Evolutionary conservation across 2,888 invertebrate genomes (phyloP).

Genomic region (Colostygia pectinataria): DNA sequence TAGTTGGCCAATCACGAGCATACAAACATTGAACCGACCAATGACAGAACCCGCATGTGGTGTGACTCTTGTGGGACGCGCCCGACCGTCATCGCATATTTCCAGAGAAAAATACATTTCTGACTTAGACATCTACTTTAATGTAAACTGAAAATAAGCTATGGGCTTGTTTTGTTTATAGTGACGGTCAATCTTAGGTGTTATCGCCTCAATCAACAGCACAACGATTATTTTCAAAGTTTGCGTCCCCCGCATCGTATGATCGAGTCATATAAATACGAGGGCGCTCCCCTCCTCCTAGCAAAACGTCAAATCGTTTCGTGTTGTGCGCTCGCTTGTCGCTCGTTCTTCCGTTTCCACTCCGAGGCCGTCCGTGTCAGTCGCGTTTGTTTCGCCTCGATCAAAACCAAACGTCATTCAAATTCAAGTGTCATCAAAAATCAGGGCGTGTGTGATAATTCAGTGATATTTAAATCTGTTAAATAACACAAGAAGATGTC

Average conservation of each 20-base stretch:
- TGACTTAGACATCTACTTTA: conserved; percentile 46
- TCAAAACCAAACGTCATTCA: conserved; percentile 56
- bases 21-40: conserved; percentile 49
- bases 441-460: conserved; percentile 70
- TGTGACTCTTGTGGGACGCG: conserved; percentile 76
- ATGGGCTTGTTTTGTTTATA: conserved; percentile 31
- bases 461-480: conserved; percentile 76
- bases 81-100: conserved; percentile 44
- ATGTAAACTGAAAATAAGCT: conserved; percentile 34
- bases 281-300: conserved; percentile 68
- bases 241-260: conserved; percentile 75
- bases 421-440: conserved; percentile 63
- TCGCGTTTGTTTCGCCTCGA: conserved; percentile 52
- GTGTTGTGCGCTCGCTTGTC: conserved; percentile 53
- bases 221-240: conserved; percentile 62
- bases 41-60: conserved; percentile 68
- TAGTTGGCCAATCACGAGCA: conserved; percentile 56
- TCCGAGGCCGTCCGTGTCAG: conserved; percentile 48
- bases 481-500: conserved; percentile 80
- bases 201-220: conserved; percentile 46
- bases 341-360: conserved; percentile 31
- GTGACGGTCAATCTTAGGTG: conserved; percentile 41
- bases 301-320: conserved; percentile 72
- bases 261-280: conserved; percentile 78
- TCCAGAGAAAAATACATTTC: conserved; percentile 41